Percentiles rank a stretch among this genome's conserved stretches.
These are phyloP conservation scores for Epinotia brunnichana DNA, from an alignment of 2,888 invertebrate genomes.

Conservation along the genomic window DNA sequence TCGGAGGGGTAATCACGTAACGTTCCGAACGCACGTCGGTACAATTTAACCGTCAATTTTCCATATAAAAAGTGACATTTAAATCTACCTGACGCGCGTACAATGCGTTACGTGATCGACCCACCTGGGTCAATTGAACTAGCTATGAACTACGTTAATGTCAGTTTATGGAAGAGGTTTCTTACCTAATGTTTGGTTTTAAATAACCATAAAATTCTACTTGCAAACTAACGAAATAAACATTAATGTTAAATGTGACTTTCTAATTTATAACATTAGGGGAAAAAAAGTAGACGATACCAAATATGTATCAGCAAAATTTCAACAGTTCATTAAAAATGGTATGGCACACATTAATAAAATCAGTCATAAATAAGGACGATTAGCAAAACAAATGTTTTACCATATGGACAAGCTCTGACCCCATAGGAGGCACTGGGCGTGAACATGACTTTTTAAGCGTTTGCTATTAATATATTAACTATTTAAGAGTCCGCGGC, in stretches of 20 bases:
- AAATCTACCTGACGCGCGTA: too few species aligned
- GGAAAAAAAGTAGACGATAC: not conserved
- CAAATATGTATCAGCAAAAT: conserved; percentile 17
- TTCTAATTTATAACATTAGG: not conserved
- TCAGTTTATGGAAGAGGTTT: too few species aligned
- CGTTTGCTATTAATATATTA: not conserved
- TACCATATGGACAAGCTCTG: conserved; percentile 20
- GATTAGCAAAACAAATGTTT: conserved; percentile 33
- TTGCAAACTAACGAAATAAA: not conserved
- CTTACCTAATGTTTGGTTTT: too few species aligned
- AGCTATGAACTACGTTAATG: too few species aligned
- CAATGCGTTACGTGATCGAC: too few species aligned
- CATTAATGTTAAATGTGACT: not conserved
- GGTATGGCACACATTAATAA: conserved; percentile 36
- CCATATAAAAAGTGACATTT: too few species aligned
- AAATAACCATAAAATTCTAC: too few species aligned
- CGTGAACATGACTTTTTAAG: conserved; percentile 28
- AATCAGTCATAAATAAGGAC: conserved; percentile 25
- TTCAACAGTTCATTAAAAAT: conserved; percentile 39
- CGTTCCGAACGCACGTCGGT: too few species aligned
- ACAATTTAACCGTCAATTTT: too few species aligned
- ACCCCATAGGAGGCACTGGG: conserved; percentile 11
- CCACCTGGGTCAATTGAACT: too few species aligned
- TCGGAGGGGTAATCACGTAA: too few species aligned
- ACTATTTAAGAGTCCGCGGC: too few species aligned